A percentile compares a stretch with the other conserved stretches of the same genome.
Conservation (phyloP, 2,888 invertebrate genomes). For the Ophion obscuratus region DNA sequence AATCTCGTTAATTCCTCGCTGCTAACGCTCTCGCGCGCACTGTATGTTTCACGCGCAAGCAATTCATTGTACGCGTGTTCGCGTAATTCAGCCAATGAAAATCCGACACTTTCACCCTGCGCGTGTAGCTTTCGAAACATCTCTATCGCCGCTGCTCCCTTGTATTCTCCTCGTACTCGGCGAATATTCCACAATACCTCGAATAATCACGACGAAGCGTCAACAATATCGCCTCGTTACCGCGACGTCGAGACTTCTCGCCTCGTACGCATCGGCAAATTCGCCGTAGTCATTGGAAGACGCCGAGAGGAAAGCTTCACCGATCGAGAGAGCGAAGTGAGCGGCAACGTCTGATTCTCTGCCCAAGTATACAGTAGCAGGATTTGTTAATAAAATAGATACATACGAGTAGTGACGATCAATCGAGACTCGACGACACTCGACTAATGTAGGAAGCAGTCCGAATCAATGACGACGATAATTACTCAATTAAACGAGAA, state of each 20-base stretch:
- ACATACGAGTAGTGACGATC: not conserved
- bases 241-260: conserved; percentile 10
- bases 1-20: conserved; percentile 61
- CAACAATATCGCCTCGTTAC: conserved; percentile 44
- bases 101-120: conserved; percentile 60
- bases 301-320: not conserved
- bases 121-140: conserved; percentile 60
- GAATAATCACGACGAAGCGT: not conserved
- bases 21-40: conserved; percentile 26
- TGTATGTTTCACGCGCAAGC: conserved; percentile 40
- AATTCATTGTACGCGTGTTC: conserved; percentile 2
- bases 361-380: not conserved
- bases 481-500: too few relatives aligned
- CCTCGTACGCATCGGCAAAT: conserved; percentile 24
- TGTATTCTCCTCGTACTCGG: not conserved
- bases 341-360: not conserved
- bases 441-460: too few relatives aligned
- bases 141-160: conserved; percentile 14
- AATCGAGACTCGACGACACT: too few relatives aligned
- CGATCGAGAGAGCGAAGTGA: not conserved
- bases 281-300: conserved; percentile 38
- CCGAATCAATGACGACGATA: too few relatives aligned
- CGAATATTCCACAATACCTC: not conserved
- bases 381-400: not conserved
- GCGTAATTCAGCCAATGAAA: conserved; percentile 42